Conservation (phyloP, 2,888 invertebrate species). For the Uloborus plumipes region DNA sequence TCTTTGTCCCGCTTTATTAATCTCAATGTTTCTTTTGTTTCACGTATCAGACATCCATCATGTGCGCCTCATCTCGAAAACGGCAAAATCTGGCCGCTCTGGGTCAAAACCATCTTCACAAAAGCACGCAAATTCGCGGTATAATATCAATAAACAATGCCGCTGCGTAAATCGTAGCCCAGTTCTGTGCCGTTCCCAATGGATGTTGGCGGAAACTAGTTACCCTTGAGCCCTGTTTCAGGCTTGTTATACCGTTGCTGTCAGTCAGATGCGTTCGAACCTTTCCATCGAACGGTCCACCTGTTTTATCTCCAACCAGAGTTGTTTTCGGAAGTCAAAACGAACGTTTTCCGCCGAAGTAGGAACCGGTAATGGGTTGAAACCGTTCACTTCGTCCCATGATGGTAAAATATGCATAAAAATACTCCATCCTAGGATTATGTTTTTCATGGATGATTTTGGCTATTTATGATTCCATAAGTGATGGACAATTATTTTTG, state of each 20-base stretch:
- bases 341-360: conserved; percentile 92
- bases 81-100: too few relatives aligned
- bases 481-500: too few relatives aligned
- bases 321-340: conserved; percentile 60
- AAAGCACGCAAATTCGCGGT: not conserved
- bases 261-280: conserved; percentile 1
- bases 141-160: not conserved
- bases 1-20: too few relatives aligned
- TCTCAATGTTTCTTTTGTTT: too few relatives aligned
- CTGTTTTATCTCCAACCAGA: not conserved
- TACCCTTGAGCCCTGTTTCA: conserved; percentile 13
- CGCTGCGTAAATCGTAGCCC: too few relatives aligned
- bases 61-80: too few relatives aligned
- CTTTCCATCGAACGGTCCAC: not conserved
- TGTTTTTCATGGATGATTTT: too few relatives aligned
- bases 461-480: too few relatives aligned
- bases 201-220: conserved; percentile 3
- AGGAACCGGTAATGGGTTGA: conserved; percentile 90
- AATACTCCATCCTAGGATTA: not conserved
- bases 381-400: conserved; percentile 88
- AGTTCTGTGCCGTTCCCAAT: not conserved
- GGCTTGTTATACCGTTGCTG: not conserved
- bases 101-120: too few relatives aligned
- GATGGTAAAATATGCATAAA: not conserved
- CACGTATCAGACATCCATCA: too few relatives aligned